A percentile compares a stretch with the other conserved stretches of the same genome.
phyloP scores from a whole-genome alignment of 2,888 invertebrate genomes.

The Phyllotreta cruciferae region DNA sequence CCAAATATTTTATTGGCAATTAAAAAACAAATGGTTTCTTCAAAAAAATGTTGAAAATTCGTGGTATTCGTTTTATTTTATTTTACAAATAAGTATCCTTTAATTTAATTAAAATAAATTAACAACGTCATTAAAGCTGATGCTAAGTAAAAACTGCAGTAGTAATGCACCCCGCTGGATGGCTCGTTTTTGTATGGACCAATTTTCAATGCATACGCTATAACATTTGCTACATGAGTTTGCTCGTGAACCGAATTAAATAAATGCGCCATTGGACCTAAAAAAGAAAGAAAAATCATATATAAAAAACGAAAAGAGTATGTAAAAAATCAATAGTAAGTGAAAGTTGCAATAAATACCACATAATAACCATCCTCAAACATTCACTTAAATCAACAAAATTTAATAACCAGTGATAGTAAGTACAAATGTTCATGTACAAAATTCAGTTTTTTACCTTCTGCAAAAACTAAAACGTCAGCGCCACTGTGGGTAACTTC shows the following conservation, averaged over 20 bases:
- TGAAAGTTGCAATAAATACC: not conserved
- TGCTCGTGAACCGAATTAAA: constrained; percentile 92
- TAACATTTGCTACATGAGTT: constrained; percentile 85
- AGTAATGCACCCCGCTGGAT: not conserved
- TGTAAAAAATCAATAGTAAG: not conserved
- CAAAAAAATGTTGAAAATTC: too few relatives aligned
- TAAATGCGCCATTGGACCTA: constrained; percentile 88
- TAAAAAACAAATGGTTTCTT: too few relatives aligned
- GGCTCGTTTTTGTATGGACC: constrained; percentile 58
- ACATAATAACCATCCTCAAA: not conserved
- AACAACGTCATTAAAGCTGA: not conserved
- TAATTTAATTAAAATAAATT: not conserved
- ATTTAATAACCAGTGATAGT: not conserved
- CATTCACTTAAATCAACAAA: not conserved
- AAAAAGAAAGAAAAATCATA: constrained; percentile 42
- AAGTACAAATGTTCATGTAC: not conserved
- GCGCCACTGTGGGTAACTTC: constrained; percentile 85
- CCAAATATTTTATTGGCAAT: too few relatives aligned
- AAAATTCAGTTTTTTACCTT: constrained; percentile 62
- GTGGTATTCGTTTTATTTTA: too few relatives aligned
- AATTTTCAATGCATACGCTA: constrained; percentile 82
- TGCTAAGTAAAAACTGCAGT: not conserved
- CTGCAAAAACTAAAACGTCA: constrained; percentile 85
- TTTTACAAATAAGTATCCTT: too few relatives aligned
- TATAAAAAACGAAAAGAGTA: not conserved